These are phyloP conservation scores for Philotrypesis tridentata DNA, from an alignment of 1,140 invertebrate genomes.

Conservation along the genomic window DNA sequence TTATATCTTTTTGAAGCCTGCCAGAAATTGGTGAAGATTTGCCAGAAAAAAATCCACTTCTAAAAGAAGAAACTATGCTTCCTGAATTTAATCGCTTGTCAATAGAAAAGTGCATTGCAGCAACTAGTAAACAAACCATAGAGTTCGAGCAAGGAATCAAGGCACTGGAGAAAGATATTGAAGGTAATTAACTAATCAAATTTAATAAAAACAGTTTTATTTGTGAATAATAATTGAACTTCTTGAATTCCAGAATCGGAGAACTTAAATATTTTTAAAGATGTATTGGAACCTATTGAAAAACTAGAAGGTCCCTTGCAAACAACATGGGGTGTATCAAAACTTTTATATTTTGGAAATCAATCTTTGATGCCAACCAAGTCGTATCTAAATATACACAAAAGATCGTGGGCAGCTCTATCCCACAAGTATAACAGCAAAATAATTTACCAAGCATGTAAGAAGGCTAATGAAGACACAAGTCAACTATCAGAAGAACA, in stretches of 20 bases:
- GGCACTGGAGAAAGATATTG: constrained; percentile 75
- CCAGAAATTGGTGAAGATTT: constrained; percentile 92
- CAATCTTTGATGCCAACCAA: constrained; percentile 85
- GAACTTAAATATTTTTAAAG: constrained; percentile 79
- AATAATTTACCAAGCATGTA: constrained; percentile 80
- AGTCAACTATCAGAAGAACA: constrained; percentile 79
- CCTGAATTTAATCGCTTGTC: constrained; percentile 87
- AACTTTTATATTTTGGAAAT: constrained; percentile 87
- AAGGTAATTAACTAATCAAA: constrained; percentile 69
- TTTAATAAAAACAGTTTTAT: constrained; percentile 39
- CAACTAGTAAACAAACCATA: constrained; percentile 87
- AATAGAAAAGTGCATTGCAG: constrained; percentile 87
- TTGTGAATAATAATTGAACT: constrained; percentile 11
- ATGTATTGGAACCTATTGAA: constrained; percentile 87
- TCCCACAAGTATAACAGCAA: constrained; percentile 80
- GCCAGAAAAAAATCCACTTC: constrained; percentile 82
- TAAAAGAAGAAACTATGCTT: constrained; percentile 79
- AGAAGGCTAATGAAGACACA: constrained; percentile 62
- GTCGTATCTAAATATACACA: constrained; percentile 83
- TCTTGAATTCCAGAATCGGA: constrained; percentile 59
- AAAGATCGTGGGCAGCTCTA: constrained; percentile 80
- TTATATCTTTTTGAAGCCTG: constrained; percentile 77
- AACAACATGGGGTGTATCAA: constrained; percentile 89
- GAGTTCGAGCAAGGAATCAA: constrained; percentile 87
- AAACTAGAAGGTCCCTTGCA: constrained; percentile 82